phyloP scores from a whole-genome alignment of 2,797 vertebrate genomes.

The Phalloptychus januarius region DNA sequence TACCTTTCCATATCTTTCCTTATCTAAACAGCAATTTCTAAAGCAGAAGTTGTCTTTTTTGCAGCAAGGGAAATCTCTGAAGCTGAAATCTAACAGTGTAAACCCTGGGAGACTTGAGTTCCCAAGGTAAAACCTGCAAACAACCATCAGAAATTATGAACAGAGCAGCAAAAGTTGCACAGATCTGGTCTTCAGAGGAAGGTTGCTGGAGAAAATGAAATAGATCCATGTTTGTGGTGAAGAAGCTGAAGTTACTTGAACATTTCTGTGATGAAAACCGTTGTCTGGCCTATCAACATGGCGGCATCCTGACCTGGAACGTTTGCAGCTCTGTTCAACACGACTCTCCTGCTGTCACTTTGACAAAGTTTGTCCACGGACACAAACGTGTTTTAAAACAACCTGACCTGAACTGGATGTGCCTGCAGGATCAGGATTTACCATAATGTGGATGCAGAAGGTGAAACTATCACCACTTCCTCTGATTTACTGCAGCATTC shows the following conservation, averaged over 20 bases:
- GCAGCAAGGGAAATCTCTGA: not conserved
- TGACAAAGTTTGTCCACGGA: not conserved
- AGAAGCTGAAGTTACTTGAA: not conserved
- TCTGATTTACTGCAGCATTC: not conserved
- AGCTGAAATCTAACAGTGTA: conserved; percentile 55
- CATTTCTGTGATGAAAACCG: conserved; percentile 7
- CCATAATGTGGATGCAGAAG: not conserved
- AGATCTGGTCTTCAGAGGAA: no score
- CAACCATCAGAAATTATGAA: conserved; percentile 64
- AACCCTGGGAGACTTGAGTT: conserved; percentile 55
- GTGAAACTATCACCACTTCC: not conserved
- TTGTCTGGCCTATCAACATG: not conserved
- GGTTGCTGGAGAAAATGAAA: no score
- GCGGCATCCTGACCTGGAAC: not conserved
- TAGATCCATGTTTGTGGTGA: not conserved
- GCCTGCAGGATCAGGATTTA: conserved; percentile 2
- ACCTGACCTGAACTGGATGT: not conserved
- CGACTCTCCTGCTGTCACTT: not conserved
- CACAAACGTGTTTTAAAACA: not conserved
- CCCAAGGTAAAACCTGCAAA: conserved; percentile 57
- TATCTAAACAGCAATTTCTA: not conserved
- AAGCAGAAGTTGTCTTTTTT: not conserved
- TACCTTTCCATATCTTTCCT: not conserved
- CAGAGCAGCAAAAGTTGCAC: conserved; percentile 42
- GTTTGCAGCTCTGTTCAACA: not conserved